Conservation (phyloP, 2,888 invertebrate species). For the Ophion ellenae region DNA sequence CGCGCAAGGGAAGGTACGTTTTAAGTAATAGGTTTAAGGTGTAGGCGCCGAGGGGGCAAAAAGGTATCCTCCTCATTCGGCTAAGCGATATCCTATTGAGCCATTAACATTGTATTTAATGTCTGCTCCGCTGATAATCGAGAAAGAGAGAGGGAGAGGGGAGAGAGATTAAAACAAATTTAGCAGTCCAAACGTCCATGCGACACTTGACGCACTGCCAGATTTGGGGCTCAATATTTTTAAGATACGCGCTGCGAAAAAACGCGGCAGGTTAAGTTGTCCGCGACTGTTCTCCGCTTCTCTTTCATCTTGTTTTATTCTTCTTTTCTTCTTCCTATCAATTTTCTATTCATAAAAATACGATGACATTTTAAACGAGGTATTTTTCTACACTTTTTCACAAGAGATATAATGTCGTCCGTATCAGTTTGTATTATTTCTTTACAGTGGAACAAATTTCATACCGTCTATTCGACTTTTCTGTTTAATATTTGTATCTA, state of each 20-base stretch:
- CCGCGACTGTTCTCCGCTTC: neutral
- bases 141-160: slow-evolving; percentile 12
- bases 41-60: slow-evolving; percentile 45
- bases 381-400: slow-evolving; percentile 78
- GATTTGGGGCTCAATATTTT: slow-evolving; percentile 80
- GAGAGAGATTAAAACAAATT: slow-evolving; percentile 24
- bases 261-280: slow-evolving; percentile 75
- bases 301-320: slow-evolving; percentile 14
- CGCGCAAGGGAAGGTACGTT: neutral
- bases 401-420: slow-evolving; percentile 52
- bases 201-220: slow-evolving; percentile 78
- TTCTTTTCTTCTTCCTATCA: slow-evolving; percentile 47
- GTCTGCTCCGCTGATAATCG: slow-evolving; percentile 59
- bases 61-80: slow-evolving; percentile 56
- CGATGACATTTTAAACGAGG: slow-evolving; percentile 63
- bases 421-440: slow-evolving; percentile 24
- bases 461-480: neutral
- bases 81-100: slow-evolving; percentile 66
- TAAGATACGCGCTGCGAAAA: slow-evolving; percentile 74
- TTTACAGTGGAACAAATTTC: neutral
- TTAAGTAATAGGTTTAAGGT: slow-evolving; percentile 58
- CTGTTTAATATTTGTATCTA: neutral
- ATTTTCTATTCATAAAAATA: slow-evolving; percentile 67
- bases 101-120: slow-evolving; percentile 60
- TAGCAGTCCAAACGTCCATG: slow-evolving; percentile 60